Base-by-base conservation (phyloP, 2,888 invertebrate genomes). In the Rambutsinella grinnellia region DNA sequence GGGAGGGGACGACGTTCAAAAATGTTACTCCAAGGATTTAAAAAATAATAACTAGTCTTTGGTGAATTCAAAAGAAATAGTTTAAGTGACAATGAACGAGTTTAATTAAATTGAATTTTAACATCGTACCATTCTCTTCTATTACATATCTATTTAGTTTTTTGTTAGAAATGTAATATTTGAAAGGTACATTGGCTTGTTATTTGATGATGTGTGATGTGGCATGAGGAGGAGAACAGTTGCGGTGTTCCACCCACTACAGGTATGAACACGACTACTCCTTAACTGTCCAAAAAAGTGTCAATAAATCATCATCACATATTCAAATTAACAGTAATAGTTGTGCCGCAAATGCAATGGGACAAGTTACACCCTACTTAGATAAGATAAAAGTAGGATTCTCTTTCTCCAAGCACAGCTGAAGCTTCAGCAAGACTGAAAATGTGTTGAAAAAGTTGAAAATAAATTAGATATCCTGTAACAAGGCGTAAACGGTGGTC, bases 1-100 rank as follows among this genome's bases (percentile, higher is more conserved):
- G 36, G 6, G 60, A n/a, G 46, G 21, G 36, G 60, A 44, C 19
- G 60, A 23, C 44, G 60, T 60, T 36, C 17, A 36, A 8, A 8
- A 36, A 58, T 36, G 58, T 21, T 44, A 23, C 60, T 60, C 60
- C n/a, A 60, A 60, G 60, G 60, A 60, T 23, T 46, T 21, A n/a
- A n/a, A n/a, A n/a, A n/a, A n/a, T n/a, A n/a, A n/a, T n/a, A n/a
- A n/a, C n/a, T n/a, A n/a, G n/a, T n/a, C n/a, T 57, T 57, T 27
- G 17, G 19, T 57, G 57, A 57, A 57, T 57, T 28, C 57, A 57
- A 13, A 44, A 21, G 23, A 36, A 27, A 15, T 23, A 46, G 23
- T 60, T 44, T 36, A 23, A 44, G 44, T 36, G 36, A 36, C 17
- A 57, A 15, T 27, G 57, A 28, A 57, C 28, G 44, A 60, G 60